Percentiles rank a stretch among this genome's conserved stretches.
phyloP scores from a whole-genome alignment of 2,888 invertebrate species.

The Agonopterix subpropinquella region DNA sequence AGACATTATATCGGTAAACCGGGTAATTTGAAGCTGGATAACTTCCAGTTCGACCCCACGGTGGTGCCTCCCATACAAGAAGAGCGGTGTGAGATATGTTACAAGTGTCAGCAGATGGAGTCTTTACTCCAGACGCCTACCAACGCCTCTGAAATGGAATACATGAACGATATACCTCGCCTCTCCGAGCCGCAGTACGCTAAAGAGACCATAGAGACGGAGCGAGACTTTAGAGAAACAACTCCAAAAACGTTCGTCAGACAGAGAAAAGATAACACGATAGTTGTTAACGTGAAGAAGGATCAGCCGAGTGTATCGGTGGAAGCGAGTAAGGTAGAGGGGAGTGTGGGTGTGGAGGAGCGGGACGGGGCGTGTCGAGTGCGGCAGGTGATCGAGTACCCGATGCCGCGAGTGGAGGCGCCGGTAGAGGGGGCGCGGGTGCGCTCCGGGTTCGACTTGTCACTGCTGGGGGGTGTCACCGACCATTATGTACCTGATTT shows the following conservation, averaged over 20 bases:
- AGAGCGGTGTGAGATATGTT: conserved; percentile 71
- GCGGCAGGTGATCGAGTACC: conserved; percentile 71
- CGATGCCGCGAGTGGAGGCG: conserved; percentile 56
- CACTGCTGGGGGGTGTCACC: conserved; percentile 77
- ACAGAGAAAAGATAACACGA: conserved; percentile 56
- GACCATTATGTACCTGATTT: conserved; percentile 84
- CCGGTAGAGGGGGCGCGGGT: conserved; percentile 8
- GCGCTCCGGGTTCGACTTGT: conserved; percentile 72
- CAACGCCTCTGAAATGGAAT: conserved; percentile 83
- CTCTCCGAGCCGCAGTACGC: conserved; percentile 59
- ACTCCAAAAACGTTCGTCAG: conserved; percentile 62
- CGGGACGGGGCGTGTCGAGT: conserved; percentile 34
- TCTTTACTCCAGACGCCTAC: conserved; percentile 84
- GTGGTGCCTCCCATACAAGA: conserved; percentile 61
- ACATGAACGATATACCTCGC: conserved; percentile 62
- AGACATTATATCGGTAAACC: conserved; percentile 76
- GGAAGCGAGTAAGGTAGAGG: conserved; percentile 14
- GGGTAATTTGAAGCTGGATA: conserved; percentile 70
- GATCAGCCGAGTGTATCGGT: conserved; percentile 1
- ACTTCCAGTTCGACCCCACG: conserved; percentile 68
- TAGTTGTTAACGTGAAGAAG: conserved; percentile 49
- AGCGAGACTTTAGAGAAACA: conserved; percentile 26
- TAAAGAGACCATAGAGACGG: conserved; percentile 38
- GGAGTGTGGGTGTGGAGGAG: conserved; percentile 15
- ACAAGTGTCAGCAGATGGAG: conserved; percentile 68